Base-by-base conservation (phyloP, 2,888 invertebrate species). In the Eledona agricola region DNA sequence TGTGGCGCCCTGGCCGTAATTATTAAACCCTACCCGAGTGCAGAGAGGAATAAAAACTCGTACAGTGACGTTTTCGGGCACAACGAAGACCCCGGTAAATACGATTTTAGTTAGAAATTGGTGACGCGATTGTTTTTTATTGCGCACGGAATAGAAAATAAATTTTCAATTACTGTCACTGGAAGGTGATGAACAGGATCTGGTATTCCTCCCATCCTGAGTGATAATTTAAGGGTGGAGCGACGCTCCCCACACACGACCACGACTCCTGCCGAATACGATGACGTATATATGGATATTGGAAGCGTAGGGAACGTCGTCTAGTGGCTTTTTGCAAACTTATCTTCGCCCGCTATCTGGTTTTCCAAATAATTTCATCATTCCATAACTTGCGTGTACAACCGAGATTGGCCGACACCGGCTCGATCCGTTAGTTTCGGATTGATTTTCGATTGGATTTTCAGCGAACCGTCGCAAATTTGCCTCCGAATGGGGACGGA, bases 391-490 rank as follows among this genome's bases (percentile, higher is more conserved):
- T 63, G 67, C 59, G 60, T 69, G 69, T 67, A 68, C 61, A 65
- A 58, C 62, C 63, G 57, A 66, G 66, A 67, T 69, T 69, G 67
- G 61, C 57, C 61, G 37, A 38, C 51, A 51, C 29, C 49, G 47
- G 45, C 45, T 45, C 43, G 46, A 52, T 53, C 58, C 58, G 61
- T 64, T 67, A 57, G 64, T 64, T 62, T 53, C 58, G 63, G 66
- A 72, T 70, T 70, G 72, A 72, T 72, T 71, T 72, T 71, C 71
- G 66, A 72, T 71, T 72, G 63, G 68, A 70, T 70, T 69, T 69
- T 64, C 65, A 63, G 55, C 57, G 25, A 54, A 63, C 56, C 63
- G 61, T 55, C 47, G 59, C 58, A 62, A 60, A 64, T 65, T 60
- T 52, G 47, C 55, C 47, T 34, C 32, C 47, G 42, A 42, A 40